A percentile compares a stretch with the other conserved stretches of the same genome.
Conservation (phyloP, 2,113 vertebrate genomes). For the Ursus arctos region DNA sequence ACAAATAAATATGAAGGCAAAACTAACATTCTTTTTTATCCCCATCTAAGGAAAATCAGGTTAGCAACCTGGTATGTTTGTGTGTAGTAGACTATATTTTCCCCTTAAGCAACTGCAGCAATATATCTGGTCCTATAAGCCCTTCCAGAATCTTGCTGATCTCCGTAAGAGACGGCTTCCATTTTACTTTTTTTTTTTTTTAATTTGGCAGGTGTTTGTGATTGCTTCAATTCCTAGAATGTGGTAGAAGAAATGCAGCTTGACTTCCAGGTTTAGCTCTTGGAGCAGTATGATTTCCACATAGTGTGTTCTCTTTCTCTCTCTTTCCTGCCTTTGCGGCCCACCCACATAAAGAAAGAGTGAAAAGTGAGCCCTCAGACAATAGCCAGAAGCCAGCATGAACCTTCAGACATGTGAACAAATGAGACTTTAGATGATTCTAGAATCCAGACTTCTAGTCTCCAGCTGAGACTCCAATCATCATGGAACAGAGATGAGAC, state of each 20-base stretch:
- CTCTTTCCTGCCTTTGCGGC: not conserved
- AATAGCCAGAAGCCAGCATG: not conserved
- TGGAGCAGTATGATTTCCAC: not conserved
- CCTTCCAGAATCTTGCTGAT: not conserved
- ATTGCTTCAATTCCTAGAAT: not conserved
- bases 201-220: not conserved
- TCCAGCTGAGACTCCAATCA: no score
- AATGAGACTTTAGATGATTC: not conserved
- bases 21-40: not conserved
- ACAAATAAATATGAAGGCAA: not conserved
- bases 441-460: no score
- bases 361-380: rapidly evolving
- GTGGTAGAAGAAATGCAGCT: not conserved
- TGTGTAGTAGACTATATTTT: not conserved
- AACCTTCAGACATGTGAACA: not conserved
- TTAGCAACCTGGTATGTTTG: not conserved
- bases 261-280: not conserved
- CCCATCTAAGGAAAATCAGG: not conserved
- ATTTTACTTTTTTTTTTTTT: not conserved
- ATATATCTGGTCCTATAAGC: rapidly evolving
- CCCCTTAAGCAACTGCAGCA: not conserved
- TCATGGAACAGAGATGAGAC: not conserved
- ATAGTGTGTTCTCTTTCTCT: not conserved
- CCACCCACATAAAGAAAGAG: not conserved
- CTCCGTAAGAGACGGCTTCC: not conserved